Evolutionary conservation across 1,140 invertebrate genomes (phyloP), one percentile per base, ranked within the genome.

Genomic region (Halesus radiatus): DNA sequence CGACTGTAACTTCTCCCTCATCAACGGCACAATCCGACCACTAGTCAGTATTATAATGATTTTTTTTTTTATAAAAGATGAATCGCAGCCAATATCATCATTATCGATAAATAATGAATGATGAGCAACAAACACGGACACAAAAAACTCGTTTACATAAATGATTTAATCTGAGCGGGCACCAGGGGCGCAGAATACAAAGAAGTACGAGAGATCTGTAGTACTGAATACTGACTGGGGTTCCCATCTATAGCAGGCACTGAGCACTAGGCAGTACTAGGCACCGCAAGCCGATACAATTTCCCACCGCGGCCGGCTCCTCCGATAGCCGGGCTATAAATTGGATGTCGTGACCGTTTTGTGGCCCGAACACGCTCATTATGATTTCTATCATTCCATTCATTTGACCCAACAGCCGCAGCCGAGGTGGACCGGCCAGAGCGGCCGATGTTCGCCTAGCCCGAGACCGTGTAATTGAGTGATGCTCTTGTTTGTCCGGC

Each of bases 351-450:
- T 75, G 72, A 75, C 72, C 72, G 54, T 75, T 75, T 75, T 75
- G 72, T 75, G 72, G 72, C 29, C 72, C 72, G 72, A 75, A 75
- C 72, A 75, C 72, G 72, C 72, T 75, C 72, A 75, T 75, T 75
- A 75, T 75, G 72, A 75, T 75, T 75, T 75, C 72, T 75, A 75
- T 75, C 72, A 75, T 75, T 75, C 72, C 54, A 75, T 75, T 75
- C 72, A 75, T 75, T 75, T 58, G 72, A 75, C 72, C 72, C 53
- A 37, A 72, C 68, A 58, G 72, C 70, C 70, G 66, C n/a, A 20
- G 53, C 18, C 62, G 52, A 29, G 72, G 72, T 54, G 72, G 54
- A 58, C 20, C 23, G 54, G 29, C 13, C 54, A 22, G 52, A 53
- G 7, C 53, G 53, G 53, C 23, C 29, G 72, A 8, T 10, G 68